phyloP scores from a whole-genome alignment of 2,888 invertebrate species.

The Dynastes hyllus region DNA sequence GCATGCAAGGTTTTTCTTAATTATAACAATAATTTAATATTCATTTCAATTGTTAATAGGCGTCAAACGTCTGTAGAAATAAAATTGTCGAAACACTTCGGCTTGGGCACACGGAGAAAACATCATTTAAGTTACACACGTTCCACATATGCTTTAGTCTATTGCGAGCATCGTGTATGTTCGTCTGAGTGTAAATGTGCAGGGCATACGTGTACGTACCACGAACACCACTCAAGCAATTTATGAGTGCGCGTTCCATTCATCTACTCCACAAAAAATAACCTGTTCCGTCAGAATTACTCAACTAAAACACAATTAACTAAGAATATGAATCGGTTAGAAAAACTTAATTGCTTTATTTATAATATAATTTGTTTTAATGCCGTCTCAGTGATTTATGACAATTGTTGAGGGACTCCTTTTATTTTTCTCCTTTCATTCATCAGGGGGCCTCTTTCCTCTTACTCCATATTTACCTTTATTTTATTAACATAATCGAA shows the following conservation, averaged over 20 bases:
- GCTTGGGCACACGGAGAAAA: slow-evolving; percentile 45
- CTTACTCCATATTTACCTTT: slow-evolving; percentile 3
- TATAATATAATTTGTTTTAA: slow-evolving; percentile 55
- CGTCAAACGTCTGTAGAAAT: slow-evolving; percentile 58
- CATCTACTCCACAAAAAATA: slow-evolving; percentile 52
- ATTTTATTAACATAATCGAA: slow-evolving; percentile 4
- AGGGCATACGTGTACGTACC: slow-evolving; percentile 13
- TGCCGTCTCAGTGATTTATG: slow-evolving; percentile 53
- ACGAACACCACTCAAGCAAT: slow-evolving; percentile 41
- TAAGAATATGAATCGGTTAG: slow-evolving; percentile 52
- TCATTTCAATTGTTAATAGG: slow-evolving; percentile 56
- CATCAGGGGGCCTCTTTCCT: background rate
- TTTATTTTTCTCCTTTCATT: slow-evolving; percentile 38
- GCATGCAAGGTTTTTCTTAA: too few species aligned
- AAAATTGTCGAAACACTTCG: slow-evolving; percentile 52
- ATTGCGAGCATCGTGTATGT: slow-evolving; percentile 4
- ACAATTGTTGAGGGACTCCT: slow-evolving; percentile 44
- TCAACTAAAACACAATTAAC: slow-evolving; percentile 55
- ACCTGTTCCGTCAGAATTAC: slow-evolving; percentile 53
- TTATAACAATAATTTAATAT: background rate
- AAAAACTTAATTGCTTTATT: slow-evolving; percentile 55
- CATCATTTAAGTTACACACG: slow-evolving; percentile 38
- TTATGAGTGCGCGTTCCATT: slow-evolving; percentile 53
- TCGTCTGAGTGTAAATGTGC: slow-evolving; percentile 27
- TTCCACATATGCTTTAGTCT: slow-evolving; percentile 33